Percentiles rank a stretch among this genome's conserved stretches.
Conservation (phyloP, 2,888 invertebrate species). For the Andrena bicolor region DNA sequence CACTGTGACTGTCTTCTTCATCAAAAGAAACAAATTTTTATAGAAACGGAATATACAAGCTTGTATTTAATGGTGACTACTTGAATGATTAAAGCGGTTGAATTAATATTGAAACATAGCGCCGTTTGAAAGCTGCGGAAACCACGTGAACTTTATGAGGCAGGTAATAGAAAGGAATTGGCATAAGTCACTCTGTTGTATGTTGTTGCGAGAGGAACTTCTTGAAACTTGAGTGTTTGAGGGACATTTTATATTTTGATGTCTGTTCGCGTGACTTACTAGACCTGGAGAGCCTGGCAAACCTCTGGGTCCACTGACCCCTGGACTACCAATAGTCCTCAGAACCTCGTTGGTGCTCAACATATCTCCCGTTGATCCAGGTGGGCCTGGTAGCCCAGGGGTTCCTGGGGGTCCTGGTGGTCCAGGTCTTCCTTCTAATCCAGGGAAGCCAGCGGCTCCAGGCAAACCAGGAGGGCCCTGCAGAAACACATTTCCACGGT, state of each 20-base stretch:
- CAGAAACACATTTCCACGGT: not conserved
- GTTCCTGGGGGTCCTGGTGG: conserved; percentile 81
- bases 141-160: too few species aligned
- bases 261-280: conserved; percentile 79
- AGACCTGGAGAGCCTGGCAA: conserved; percentile 86
- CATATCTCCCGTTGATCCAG: conserved; percentile 82
- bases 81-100: too few species aligned
- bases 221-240: too few species aligned
- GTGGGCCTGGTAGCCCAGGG: conserved; percentile 69
- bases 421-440: conserved; percentile 77
- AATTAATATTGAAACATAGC: too few species aligned
- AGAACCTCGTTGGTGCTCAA: conserved; percentile 73
- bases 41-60: too few species aligned
- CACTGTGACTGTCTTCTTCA: too few species aligned
- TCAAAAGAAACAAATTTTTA: too few species aligned
- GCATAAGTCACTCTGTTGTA: too few species aligned
- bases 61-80: too few species aligned
- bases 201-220: too few species aligned
- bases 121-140: too few species aligned
- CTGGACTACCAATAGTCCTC: conserved; percentile 84
- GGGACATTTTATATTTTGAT: not conserved
- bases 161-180: too few species aligned
- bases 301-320: conserved; percentile 86
- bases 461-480: conserved; percentile 73
- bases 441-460: conserved; percentile 79